Conservation (phyloP, 2,113 vertebrate species). For the Daphoenositta chrysoptera region DNA sequence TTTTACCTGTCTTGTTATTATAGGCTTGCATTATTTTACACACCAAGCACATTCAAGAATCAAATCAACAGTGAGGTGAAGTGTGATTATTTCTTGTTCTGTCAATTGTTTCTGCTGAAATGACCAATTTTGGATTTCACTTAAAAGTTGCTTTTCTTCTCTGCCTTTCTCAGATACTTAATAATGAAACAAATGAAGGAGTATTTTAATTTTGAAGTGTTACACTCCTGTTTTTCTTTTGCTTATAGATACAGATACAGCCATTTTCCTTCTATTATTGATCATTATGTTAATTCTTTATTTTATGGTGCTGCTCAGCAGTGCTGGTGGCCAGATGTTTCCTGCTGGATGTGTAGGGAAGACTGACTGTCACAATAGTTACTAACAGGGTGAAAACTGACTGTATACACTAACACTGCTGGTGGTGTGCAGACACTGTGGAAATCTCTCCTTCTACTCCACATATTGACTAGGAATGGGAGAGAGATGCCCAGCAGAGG, state of each 20-base stretch:
- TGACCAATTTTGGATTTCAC: background rate
- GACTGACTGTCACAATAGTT: background rate
- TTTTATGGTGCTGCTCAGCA: background rate
- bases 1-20: background rate
- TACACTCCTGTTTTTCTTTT: background rate
- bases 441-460: background rate
- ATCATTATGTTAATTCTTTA: background rate
- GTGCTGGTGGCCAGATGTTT: background rate
- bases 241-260: background rate
- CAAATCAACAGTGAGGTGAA: background rate
- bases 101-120: background rate
- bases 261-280: background rate
- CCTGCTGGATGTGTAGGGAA: background rate
- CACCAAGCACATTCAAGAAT: background rate
- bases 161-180: background rate
- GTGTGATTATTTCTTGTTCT: background rate
- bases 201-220: background rate
- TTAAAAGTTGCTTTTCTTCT: background rate
- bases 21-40: background rate
- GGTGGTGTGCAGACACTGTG: background rate
- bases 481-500: background rate
- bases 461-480: background rate
- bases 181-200: background rate
- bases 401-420: background rate
- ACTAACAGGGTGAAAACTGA: background rate